Base-by-base conservation (phyloP, 2,113 vertebrate genomes). In the Strix aluco region DNA sequence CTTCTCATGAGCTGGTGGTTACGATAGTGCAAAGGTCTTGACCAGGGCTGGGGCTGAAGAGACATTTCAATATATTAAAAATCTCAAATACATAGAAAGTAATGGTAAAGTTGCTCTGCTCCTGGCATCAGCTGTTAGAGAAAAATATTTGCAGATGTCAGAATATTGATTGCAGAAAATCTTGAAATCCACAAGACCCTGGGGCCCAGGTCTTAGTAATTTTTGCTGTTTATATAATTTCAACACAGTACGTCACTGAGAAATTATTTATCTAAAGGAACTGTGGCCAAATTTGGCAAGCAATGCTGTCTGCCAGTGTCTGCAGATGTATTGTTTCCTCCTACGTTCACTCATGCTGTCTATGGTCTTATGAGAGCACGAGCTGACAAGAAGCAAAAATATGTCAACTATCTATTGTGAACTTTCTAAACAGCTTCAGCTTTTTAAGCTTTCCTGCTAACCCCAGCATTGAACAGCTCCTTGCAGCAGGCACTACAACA, bases 141-240 rank as follows among this genome's bases (percentile, higher is more conserved):
- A 97, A 97, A 97, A 98, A 97, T 96, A 96, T 90, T 97, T 98
- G 96, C 98, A 98, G 98, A 98, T 98, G 98, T 98, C 86, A 96
- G 73, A 93, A 94, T 97, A 97, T 55, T 96, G 98, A 98, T 97
- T 97, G 98, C 96, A 96, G 94, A 98, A 98, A 97, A 94, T 97
- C 90, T 97, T 97, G 93, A 98, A 98, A 96, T 94, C 96, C 97
- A 96, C 91, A 97, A 83, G 65, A 90, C 96, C 92, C 90, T 87
- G 93, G 95, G 96, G 95, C 95, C 97, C 92, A 88, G 78, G 88
- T 98, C 96, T 97, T 97, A 94, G 96, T 97, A 97, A 96, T 98
- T 97, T 98, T 96, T 98, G 96, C 97, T 98, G 98, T 99, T 99
- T 98, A 98, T 98, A 96, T 98, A 98, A 98, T 98, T 98, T 98